Conservation (phyloP, 2,113 vertebrate species). For the Camelus dromedarius region DNA sequence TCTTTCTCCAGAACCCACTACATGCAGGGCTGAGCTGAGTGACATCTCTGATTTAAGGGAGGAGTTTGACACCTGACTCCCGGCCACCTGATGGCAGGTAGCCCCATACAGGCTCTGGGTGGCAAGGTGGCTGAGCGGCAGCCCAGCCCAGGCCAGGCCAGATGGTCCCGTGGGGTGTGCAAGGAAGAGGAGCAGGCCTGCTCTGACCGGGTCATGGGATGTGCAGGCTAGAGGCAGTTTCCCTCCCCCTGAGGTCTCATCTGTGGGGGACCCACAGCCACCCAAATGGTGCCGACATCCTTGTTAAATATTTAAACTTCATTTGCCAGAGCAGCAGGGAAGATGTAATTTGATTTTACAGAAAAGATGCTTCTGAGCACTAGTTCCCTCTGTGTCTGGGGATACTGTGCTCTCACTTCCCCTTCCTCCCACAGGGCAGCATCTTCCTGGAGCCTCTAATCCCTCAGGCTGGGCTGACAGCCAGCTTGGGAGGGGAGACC, state of each 20-base stretch:
- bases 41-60: not conserved
- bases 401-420: not conserved
- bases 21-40: accelerated
- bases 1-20: not conserved
- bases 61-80: not conserved
- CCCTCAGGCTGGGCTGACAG: not conserved
- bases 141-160: not conserved
- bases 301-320: conserved; percentile 85
- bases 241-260: not conserved
- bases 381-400: conserved; percentile 68
- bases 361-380: conserved; percentile 55
- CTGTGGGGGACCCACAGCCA: not conserved
- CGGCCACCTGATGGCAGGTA: not conserved
- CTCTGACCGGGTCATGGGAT: not conserved
- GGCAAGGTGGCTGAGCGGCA: not conserved
- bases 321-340: conserved; percentile 78
- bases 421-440: not conserved
- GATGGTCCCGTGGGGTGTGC: accelerated
- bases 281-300: not conserved
- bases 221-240: not conserved
- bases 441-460: conserved; percentile 65
- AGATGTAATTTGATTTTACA: conserved; percentile 73
- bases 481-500: not conserved
- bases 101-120: not conserved
- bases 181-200: not conserved